Evolutionary conservation across 2,888 invertebrate genomes (phyloP).

Genomic region (Apocheima hispidaria): DNA sequence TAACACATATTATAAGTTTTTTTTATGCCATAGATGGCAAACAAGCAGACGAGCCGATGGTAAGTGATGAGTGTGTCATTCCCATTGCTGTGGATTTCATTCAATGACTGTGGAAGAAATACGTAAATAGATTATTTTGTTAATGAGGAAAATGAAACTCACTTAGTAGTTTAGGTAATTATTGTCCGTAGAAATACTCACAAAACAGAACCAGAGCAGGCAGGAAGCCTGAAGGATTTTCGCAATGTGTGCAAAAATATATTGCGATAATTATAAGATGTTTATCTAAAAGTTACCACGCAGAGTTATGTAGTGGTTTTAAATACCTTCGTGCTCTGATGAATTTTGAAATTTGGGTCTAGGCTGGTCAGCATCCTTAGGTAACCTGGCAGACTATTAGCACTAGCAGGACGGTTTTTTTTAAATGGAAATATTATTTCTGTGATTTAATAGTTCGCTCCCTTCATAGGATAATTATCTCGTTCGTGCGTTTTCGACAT

Average conservation of each 20-base stretch:
- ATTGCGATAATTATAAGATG: slow-evolving; percentile 32
- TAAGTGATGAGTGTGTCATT: too few relatives aligned
- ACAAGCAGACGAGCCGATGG: too few relatives aligned
- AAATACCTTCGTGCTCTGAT: slow-evolving; percentile 39
- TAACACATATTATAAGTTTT: too few relatives aligned
- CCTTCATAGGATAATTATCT: too few relatives aligned
- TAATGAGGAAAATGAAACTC: neutral
- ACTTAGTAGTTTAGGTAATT: neutral
- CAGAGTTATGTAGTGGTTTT: slow-evolving; percentile 24
- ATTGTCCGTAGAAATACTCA: neutral
- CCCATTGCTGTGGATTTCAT: too few relatives aligned
- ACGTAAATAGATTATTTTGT: too few relatives aligned
- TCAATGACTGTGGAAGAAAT: neutral
- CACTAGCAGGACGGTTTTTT: too few relatives aligned
- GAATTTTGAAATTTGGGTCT: slow-evolving; percentile 35
- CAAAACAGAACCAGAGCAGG: slow-evolving; percentile 8
- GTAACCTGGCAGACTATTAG: neutral
- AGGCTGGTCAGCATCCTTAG: slow-evolving; percentile 13
- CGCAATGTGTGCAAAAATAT: slow-evolving; percentile 25
- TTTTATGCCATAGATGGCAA: too few relatives aligned
- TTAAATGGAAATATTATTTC: too few relatives aligned
- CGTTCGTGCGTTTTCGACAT: too few relatives aligned
- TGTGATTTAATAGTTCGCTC: too few relatives aligned
- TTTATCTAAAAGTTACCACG: slow-evolving; percentile 24
- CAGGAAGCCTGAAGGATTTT: slow-evolving; percentile 30